phyloP scores from a whole-genome alignment of 1,140 invertebrate genomes.

The Lepidostoma basale region DNA sequence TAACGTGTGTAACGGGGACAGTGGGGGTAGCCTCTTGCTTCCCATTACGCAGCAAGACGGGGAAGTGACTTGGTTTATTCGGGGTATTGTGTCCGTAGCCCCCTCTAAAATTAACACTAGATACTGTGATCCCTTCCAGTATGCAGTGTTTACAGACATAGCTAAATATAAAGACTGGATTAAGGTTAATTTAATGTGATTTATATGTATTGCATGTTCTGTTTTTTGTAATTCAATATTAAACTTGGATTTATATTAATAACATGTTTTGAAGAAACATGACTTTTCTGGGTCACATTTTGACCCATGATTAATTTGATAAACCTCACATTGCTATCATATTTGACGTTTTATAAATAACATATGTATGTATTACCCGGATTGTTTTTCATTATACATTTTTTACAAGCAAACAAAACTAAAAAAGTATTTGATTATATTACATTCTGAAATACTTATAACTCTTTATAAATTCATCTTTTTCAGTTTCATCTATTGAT shows the following conservation, averaged over 20 bases:
- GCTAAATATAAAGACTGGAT: conserved; percentile 67
- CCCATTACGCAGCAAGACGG: conserved; percentile 54
- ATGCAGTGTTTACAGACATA: conserved; percentile 65
- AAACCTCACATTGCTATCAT: too few relatives aligned
- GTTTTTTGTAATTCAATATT: not conserved
- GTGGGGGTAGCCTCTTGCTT: conserved; percentile 66
- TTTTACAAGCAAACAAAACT: too few relatives aligned
- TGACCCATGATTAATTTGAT: too few relatives aligned
- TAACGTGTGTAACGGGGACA: conserved; percentile 63
- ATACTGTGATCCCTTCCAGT: conserved; percentile 62
- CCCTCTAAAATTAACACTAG: conserved; percentile 55
- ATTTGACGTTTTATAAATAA: too few relatives aligned
- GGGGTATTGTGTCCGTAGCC: conserved; percentile 65
- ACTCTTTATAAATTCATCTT: too few relatives aligned
- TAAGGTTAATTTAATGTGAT: not conserved
- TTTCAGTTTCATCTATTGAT: too few relatives aligned
- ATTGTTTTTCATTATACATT: too few relatives aligned
- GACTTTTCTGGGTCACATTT: too few relatives aligned
- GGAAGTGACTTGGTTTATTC: conserved; percentile 60
- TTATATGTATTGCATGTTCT: not conserved
- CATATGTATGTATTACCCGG: too few relatives aligned
- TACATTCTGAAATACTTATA: too few relatives aligned
- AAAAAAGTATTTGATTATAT: too few relatives aligned
- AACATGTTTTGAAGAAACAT: too few relatives aligned
- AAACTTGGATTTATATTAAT: not conserved